Evolutionary conservation across 2,113 vertebrate genomes (phyloP), one percentile per base, ranked within the genome.

Genomic region (Tinamus guttatus): DNA sequence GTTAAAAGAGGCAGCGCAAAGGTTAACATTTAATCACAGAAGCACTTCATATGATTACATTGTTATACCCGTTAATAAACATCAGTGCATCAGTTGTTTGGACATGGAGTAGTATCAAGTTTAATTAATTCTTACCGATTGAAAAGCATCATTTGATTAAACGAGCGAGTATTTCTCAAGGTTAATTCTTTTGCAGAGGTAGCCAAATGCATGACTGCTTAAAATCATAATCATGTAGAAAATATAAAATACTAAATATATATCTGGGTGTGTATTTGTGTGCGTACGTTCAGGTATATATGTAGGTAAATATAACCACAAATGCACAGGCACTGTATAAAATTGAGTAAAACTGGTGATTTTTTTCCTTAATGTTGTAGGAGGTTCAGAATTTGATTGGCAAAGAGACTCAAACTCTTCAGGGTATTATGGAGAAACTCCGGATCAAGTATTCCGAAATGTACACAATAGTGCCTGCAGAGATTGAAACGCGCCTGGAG

Each of bases 371-470:
- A 22, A 92, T 96, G 91, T 94, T 95, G n/a, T 94, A 99, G 99
- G 98, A 98, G 58, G 82, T 99, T 73, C 98, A 98, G 82, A 95
- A 47, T 25, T 93, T 98, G 90, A 96, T 99, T 94, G 94, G 81
- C 65, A 97, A 95, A 95, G 98, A 98, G 94, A 99, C 98, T 85
- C 97, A 98, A 64, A 93, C 97, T 89, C 96, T 99, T 63, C 97
- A 98, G 81, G 89, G 95, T 81, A 96, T 98, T 84, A 98, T 98
- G 98, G 98, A 99, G 85, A 96, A 97, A 41, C 95, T 99, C 67
- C 98, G 88, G 63, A 98, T 98, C 93, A 99, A 98, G 89, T 99
- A 99, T 94, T 98, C 98, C 1, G 98, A 99, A 74, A 97, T 97
- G 96, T 96, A 98, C 76, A 92, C 95, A 13, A 89, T 96, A 85